Conservation (phyloP, 2,888 invertebrate species). For the Rapana venosa region DNA sequence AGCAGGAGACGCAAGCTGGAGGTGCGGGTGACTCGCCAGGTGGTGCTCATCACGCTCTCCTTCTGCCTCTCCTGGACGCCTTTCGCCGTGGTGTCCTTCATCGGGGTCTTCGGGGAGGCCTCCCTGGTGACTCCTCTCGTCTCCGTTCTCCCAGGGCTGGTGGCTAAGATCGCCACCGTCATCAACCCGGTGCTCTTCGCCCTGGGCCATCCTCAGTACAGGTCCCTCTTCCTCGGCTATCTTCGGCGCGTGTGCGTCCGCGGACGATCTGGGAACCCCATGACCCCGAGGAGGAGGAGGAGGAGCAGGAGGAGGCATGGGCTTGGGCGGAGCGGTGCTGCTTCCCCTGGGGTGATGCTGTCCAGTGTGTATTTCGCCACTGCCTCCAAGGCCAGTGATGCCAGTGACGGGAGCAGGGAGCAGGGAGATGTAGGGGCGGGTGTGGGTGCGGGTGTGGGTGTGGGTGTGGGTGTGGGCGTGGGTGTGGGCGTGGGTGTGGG, state of each 20-base stretch:
- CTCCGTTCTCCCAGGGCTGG: slow-evolving; percentile 85
- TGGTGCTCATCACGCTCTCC: slow-evolving; percentile 74
- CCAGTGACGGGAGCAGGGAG: too few relatives aligned
- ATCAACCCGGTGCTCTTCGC: slow-evolving; percentile 80
- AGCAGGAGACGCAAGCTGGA: slow-evolving; percentile 41
- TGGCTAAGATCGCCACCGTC: slow-evolving; percentile 85
- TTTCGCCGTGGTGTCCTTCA: slow-evolving; percentile 86
- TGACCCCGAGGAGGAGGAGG: not conserved
- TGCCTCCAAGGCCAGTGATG: not conserved
- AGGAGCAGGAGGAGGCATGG: not conserved
- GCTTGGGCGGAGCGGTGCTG: not conserved
- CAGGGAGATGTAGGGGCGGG: too few relatives aligned
- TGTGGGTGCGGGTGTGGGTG: too few relatives aligned
- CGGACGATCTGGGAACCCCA: not conserved
- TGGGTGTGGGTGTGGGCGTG: too few relatives aligned
- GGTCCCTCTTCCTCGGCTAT: not conserved
- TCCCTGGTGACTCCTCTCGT: slow-evolving; percentile 84
- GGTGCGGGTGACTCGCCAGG: slow-evolving; percentile 52
- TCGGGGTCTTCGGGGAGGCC: slow-evolving; percentile 84
- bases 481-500: too few relatives aligned
- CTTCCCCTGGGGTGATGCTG: not conserved
- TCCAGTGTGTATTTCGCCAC: not conserved
- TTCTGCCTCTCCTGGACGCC: slow-evolving; percentile 92
- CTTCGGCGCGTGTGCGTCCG: not conserved
- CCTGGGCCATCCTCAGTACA: slow-evolving; percentile 56